Conservation (phyloP, 2,888 invertebrate genomes). For the Blastobasis lacticolella region DNA sequence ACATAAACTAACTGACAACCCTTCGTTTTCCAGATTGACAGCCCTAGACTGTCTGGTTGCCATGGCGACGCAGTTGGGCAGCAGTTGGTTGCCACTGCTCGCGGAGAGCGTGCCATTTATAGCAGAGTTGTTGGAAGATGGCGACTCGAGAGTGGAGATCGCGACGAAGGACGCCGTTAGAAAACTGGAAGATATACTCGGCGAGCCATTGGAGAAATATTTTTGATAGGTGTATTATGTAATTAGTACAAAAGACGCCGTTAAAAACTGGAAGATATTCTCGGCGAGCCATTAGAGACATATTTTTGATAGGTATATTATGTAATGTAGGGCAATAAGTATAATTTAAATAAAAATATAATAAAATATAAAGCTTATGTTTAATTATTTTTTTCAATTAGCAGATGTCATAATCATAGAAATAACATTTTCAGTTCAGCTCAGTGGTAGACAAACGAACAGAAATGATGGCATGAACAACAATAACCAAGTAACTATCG, state of each 20-base stretch:
- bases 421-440: too few species aligned
- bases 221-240: slow-evolving; percentile 65
- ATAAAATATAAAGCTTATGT: too few species aligned
- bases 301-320: slow-evolving; percentile 76
- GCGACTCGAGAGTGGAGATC: slow-evolving; percentile 86
- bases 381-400: too few species aligned
- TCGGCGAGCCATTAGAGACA: slow-evolving; percentile 93
- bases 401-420: too few species aligned
- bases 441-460: too few species aligned
- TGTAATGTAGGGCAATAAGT: not conserved
- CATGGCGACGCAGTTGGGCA: slow-evolving; percentile 88
- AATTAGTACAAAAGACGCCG: not conserved
- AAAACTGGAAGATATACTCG: slow-evolving; percentile 88
- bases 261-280: slow-evolving; percentile 87
- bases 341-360: too few species aligned
- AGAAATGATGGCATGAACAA: too few species aligned
- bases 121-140: slow-evolving; percentile 94
- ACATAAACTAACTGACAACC: not conserved
- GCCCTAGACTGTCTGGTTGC: slow-evolving; percentile 83
- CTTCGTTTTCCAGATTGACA: slow-evolving; percentile 66
- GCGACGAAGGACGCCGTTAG: slow-evolving; percentile 86
- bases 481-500: too few species aligned
- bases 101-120: slow-evolving; percentile 96
- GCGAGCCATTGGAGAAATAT: slow-evolving; percentile 93
- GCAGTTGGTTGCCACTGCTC: slow-evolving; percentile 89